Conservation (phyloP, 2,888 invertebrate species). For the Latrodectus hesperus region DNA sequence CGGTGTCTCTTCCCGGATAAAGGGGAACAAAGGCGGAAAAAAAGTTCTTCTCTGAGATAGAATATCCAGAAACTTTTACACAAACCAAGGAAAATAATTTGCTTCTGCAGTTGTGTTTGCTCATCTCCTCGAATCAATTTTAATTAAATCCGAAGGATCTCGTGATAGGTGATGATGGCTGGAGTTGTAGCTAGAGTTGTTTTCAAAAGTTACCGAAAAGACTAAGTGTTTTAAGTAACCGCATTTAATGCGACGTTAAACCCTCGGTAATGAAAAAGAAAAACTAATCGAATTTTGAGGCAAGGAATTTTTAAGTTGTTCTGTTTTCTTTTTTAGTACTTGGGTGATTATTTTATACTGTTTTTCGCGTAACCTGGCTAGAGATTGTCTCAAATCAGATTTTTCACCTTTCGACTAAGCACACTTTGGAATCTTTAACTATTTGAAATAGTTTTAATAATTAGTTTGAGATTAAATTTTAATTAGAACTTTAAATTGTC, state of each 20-base stretch:
- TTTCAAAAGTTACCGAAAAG: conserved; percentile 41
- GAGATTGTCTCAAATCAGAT: too few relatives aligned
- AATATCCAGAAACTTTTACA: conserved; percentile 1
- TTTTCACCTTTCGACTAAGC: too few relatives aligned
- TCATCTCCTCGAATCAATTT: conserved; percentile 41
- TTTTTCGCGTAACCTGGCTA: too few relatives aligned
- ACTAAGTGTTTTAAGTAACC: conserved; percentile 42
- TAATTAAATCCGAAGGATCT: conserved; percentile 45
- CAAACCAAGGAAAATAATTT: conserved; percentile 25
- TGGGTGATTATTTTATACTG: too few relatives aligned
- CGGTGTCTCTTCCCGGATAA: not conserved
- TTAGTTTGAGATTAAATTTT: too few relatives aligned
- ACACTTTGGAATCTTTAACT: too few relatives aligned
- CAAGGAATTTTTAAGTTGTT: not conserved
- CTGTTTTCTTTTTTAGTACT: not conserved
- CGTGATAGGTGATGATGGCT: conserved; percentile 13
- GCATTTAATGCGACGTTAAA: conserved; percentile 48
- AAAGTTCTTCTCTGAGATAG: not conserved
- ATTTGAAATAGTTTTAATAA: too few relatives aligned
- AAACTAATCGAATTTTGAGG: conserved; percentile 29
- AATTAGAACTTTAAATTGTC: too few relatives aligned
- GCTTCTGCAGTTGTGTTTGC: conserved; percentile 34
- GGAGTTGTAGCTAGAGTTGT: conserved; percentile 7
- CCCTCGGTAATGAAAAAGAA: conserved; percentile 43
- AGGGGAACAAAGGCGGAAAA: not conserved